Conservation (phyloP, 2,113 vertebrate species). For the Heteronetta atricapilla region DNA sequence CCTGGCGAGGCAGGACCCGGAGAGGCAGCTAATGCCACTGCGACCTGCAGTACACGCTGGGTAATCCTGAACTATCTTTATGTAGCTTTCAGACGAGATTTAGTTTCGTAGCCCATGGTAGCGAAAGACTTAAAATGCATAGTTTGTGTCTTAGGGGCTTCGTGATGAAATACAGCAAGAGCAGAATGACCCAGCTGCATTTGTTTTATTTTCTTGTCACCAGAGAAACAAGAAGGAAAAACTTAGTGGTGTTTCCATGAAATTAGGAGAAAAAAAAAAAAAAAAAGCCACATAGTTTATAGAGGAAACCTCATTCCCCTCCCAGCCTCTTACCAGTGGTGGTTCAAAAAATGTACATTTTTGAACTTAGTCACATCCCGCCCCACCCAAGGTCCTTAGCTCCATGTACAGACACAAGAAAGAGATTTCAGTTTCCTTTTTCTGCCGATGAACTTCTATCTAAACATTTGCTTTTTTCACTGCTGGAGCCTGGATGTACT, state of each 20-base stretch:
- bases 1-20: neutral
- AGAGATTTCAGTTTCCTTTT: conserved; percentile 23
- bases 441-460: neutral
- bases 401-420: neutral
- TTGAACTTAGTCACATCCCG: conserved; percentile 38
- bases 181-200: conserved; percentile 59
- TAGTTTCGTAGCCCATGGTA: neutral
- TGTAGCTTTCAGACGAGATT: neutral
- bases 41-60: neutral
- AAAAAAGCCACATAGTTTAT: neutral
- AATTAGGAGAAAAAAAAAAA: conserved; percentile 24
- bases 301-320: conserved; percentile 15
- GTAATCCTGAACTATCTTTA: neutral
- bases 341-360: neutral
- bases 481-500: neutral
- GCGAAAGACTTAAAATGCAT: neutral
- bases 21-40: neutral
- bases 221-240: conserved; percentile 74
- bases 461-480: conserved; percentile 40
- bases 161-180: neutral
- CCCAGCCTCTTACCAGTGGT: neutral
- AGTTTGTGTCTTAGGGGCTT: neutral
- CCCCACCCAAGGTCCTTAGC: neutral
- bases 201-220: conserved; percentile 77
- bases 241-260: conserved; percentile 67